These are phyloP conservation scores for Vireo griseus DNA, from an alignment of 2,797 vertebrate genomes.

Conservation along the genomic window DNA sequence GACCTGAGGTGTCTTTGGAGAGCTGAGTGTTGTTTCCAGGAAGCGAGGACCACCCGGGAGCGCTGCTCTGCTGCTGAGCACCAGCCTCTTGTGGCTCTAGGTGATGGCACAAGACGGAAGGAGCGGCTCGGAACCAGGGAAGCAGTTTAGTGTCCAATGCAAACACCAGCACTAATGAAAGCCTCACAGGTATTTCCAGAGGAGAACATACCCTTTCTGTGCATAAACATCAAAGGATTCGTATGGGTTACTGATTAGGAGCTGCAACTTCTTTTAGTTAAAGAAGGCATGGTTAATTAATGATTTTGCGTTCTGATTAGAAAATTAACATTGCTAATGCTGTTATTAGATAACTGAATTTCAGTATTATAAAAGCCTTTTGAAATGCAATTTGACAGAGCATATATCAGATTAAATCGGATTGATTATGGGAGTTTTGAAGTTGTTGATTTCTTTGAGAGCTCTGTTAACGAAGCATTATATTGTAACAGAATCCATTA, in stretches of 20 bases:
- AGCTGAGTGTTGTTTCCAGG: background rate
- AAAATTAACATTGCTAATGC: constrained; percentile 58
- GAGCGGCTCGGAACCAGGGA: background rate
- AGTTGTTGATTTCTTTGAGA: constrained; percentile 63
- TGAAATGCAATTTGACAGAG: constrained; percentile 57
- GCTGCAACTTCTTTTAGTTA: constrained; percentile 36
- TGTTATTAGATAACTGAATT: constrained; percentile 58
- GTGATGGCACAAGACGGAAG: rapidly evolving
- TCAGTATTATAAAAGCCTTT: constrained; percentile 49
- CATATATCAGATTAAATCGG: constrained; percentile 57
- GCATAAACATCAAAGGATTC: constrained; percentile 36
- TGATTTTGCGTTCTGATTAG: constrained; percentile 58
- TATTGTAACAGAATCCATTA: constrained; percentile 45
- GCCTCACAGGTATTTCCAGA: constrained; percentile 35
- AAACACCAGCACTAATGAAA: background rate
- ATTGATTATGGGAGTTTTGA: constrained; percentile 59
- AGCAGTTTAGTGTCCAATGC: background rate
- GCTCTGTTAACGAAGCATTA: constrained; percentile 51
- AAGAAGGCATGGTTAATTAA: constrained; percentile 54
- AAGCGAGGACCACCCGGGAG: rapidly evolving
- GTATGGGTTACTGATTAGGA: constrained; percentile 9
- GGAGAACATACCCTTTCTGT: background rate
- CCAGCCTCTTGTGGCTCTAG: background rate
- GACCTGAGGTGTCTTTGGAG: too few relatives aligned
- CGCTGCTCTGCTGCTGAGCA: background rate